phyloP scores from a whole-genome alignment of 2,888 invertebrate species.

The Orthosia incerta region DNA sequence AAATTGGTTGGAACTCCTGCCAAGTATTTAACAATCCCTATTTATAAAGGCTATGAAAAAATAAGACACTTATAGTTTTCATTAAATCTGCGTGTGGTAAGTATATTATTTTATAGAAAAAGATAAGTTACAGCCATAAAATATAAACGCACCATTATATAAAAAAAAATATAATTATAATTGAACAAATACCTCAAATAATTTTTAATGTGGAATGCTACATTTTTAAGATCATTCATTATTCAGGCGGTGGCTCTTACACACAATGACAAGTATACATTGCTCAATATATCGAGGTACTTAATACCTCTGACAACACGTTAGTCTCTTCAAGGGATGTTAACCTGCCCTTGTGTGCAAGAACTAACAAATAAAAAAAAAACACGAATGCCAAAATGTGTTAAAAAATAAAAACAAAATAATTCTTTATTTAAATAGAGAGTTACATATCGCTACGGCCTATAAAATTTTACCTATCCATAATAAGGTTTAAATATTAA shows the following conservation, averaged over 20 bases:
- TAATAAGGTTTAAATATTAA: constrained; percentile 19
- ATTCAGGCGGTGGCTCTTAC: background rate
- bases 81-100: constrained; percentile 57
- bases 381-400: constrained; percentile 13
- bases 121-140: constrained; percentile 74
- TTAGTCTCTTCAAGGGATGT: background rate
- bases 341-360: background rate
- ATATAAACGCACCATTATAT: constrained; percentile 72
- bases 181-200: constrained; percentile 62
- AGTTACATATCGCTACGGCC: constrained; percentile 39
- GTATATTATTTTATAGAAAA: constrained; percentile 70
- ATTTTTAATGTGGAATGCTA: constrained; percentile 59
- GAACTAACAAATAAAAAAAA: constrained; percentile 14
- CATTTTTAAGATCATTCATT: constrained; percentile 12
- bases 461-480: constrained; percentile 43
- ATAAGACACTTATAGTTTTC: constrained; percentile 49
- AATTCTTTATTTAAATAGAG: constrained; percentile 36
- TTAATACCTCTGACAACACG: background rate
- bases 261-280: background rate
- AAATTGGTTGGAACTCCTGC: constrained; percentile 1
- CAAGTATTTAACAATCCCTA: constrained; percentile 15
- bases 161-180: constrained; percentile 53
- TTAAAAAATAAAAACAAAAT: constrained; percentile 5
- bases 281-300: background rate
- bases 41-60: constrained; percentile 45